Conservation (phyloP, 2,797 vertebrate genomes). For the Rhinatrema bivittatum region DNA sequence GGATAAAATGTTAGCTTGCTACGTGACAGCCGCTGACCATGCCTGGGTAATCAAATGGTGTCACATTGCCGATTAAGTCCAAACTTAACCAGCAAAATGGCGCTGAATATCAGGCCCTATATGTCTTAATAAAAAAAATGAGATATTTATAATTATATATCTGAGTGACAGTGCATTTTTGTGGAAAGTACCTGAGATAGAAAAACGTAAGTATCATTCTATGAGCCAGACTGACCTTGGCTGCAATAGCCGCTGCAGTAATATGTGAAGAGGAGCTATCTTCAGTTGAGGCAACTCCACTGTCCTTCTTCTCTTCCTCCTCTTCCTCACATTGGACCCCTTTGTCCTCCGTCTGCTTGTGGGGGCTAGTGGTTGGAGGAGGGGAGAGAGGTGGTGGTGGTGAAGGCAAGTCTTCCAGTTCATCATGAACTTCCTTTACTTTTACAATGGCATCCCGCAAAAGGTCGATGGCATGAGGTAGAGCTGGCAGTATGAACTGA, state of each 20-base stretch:
- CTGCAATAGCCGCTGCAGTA: conserved; percentile 92
- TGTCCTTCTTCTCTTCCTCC: conserved; percentile 98
- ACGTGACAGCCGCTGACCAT: too few species aligned
- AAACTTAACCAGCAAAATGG: too few species aligned
- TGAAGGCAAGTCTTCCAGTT: conserved; percentile 94
- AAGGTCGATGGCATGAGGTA: conserved; percentile 97
- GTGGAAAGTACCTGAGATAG: conserved; percentile 19
- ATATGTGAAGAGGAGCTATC: conserved; percentile 97
- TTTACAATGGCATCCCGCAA: conserved; percentile 96
- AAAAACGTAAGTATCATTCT: too few species aligned
- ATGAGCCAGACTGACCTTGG: conserved; percentile 78
- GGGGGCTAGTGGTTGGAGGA: conserved; percentile 84
- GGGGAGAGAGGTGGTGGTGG: conserved; percentile 94
- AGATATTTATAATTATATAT: too few species aligned
- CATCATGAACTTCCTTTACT: conserved; percentile 92
- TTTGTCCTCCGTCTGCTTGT: conserved; percentile 93
- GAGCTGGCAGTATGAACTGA: conserved; percentile 97
- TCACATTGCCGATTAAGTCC: too few species aligned
- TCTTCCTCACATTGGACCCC: conserved; percentile 97
- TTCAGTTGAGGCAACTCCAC: conserved; percentile 94
- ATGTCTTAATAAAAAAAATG: too few species aligned
- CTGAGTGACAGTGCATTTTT: too few species aligned
- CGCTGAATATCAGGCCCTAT: too few species aligned
- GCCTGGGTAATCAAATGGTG: too few species aligned
- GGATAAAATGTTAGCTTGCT: too few species aligned